Evolutionary conservation across 2,113 vertebrate species (phyloP).

Genomic region (Canis aureus): DNA sequence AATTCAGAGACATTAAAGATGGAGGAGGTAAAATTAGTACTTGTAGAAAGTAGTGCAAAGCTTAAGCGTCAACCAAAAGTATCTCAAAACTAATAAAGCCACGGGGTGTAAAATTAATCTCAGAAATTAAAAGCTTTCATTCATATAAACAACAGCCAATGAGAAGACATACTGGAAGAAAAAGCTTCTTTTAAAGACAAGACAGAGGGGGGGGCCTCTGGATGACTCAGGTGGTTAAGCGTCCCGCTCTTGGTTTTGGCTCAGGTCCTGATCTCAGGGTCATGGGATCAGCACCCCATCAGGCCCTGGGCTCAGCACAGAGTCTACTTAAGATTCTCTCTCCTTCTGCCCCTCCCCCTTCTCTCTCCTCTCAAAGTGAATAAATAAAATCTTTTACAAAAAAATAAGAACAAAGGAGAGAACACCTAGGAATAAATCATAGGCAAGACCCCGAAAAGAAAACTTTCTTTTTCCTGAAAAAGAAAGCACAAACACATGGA

Average conservation of each 20-base stretch:
- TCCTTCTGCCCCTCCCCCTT: not conserved
- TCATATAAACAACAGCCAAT: not conserved
- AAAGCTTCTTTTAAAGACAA: not conserved
- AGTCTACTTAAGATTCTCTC: not conserved
- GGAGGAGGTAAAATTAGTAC: slow-evolving; percentile 30
- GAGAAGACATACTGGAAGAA: not conserved
- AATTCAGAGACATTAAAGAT: slow-evolving; percentile 12
- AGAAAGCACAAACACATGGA: not conserved
- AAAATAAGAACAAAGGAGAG: not conserved
- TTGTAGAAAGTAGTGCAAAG: slow-evolving; percentile 17
- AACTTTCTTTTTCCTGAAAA: not conserved
- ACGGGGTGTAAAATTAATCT: slow-evolving; percentile 4
- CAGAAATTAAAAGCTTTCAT: not conserved
- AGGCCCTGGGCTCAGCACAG: not conserved
- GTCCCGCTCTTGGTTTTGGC: not conserved
- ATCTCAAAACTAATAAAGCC: not conserved
- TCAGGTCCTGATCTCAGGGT: not conserved
- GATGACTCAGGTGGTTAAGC: not conserved
- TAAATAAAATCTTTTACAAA: not conserved
- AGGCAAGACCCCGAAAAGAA: not conserved
- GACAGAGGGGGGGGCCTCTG: not conserved
- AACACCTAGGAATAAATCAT: slow-evolving; percentile 7
- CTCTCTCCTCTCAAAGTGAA: not conserved
- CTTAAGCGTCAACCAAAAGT: slow-evolving; percentile 26
- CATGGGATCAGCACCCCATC: not conserved